Conservation (phyloP, 2,888 invertebrate genomes). For the Tipula lateralis region DNA sequence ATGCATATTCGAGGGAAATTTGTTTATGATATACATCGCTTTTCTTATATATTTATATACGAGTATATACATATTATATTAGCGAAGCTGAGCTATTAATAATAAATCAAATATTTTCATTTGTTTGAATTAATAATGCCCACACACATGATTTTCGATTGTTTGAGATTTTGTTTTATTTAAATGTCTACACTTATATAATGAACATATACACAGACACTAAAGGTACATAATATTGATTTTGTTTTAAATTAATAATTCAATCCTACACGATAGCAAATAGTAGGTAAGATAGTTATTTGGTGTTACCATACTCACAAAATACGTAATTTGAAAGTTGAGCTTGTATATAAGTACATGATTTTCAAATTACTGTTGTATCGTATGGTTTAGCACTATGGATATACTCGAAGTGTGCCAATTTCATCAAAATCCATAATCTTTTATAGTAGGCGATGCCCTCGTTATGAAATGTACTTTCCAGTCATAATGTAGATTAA, state of each 20-base stretch:
- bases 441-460: too few relatives aligned
- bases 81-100: neutral
- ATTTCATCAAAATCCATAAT: too few relatives aligned
- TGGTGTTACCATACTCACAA: neutral
- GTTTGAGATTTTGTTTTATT: neutral
- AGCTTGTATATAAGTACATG: neutral
- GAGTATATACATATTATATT: neutral
- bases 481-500: too few relatives aligned
- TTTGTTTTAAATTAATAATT: neutral
- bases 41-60: neutral
- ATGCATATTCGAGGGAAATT: neutral
- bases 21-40: neutral
- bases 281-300: neutral
- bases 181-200: neutral
- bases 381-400: too few relatives aligned
- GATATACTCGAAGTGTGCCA: too few relatives aligned
- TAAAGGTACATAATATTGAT: neutral
- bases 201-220: neutral
- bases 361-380: neutral
- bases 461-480: too few relatives aligned
- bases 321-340: neutral
- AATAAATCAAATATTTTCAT: constrained; percentile 24
- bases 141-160: neutral
- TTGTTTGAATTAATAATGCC: neutral
- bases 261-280: neutral